Percentiles rank a stretch among this genome's conserved stretches.
phyloP scores from a whole-genome alignment of 2,797 vertebrate genomes.

The Denticeps clupeoides region DNA sequence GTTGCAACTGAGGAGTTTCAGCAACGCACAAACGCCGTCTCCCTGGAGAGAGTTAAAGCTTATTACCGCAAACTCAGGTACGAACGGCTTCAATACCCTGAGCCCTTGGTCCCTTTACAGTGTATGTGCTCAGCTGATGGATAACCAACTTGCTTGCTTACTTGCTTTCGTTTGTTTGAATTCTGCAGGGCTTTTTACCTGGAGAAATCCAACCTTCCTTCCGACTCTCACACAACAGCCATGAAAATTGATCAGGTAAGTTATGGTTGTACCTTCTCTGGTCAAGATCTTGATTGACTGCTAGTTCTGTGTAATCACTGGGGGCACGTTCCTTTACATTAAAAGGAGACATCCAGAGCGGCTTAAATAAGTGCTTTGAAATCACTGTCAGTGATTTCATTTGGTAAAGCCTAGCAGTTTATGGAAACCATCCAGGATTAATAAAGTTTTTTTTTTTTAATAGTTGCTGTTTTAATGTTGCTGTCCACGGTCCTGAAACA shows the following conservation, averaged over 20 bases:
- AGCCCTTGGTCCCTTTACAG: neutral
- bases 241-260: constrained; percentile 97
- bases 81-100: neutral
- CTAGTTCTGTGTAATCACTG: too few relatives aligned
- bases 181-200: constrained; percentile 84
- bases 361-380: too few relatives aligned
- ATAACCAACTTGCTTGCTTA: neutral
- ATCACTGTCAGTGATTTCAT: too few relatives aligned
- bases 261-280: too few relatives aligned
- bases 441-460: too few relatives aligned
- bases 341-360: too few relatives aligned
- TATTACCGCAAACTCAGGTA: constrained; percentile 97
- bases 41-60: constrained; percentile 92
- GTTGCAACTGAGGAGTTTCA: constrained; percentile 71
- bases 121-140: neutral
- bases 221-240: constrained; percentile 82
- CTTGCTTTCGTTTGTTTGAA: constrained; percentile 11
- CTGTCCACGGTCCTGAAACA: too few relatives aligned
- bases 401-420: too few relatives aligned
- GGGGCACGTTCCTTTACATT: too few relatives aligned
- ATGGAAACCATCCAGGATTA: too few relatives aligned
- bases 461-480: too few relatives aligned
- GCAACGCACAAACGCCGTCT: constrained; percentile 78
- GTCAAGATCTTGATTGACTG: constrained; percentile 10
- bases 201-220: constrained; percentile 90